Base-by-base conservation (phyloP, 2,113 vertebrate genomes). In the Coreoperca whiteheadi region DNA sequence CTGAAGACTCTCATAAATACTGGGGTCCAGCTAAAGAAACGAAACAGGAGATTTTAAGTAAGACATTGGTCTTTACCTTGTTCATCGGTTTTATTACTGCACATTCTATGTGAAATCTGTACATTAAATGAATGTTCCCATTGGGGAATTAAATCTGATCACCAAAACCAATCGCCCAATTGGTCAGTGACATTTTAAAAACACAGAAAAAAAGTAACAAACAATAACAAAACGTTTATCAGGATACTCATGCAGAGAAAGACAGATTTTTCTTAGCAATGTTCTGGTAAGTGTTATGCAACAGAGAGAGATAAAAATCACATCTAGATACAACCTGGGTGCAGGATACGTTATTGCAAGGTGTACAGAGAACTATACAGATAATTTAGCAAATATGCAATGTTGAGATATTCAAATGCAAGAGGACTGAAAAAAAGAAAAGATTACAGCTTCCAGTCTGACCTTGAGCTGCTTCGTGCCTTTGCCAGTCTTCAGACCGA, bases 381-480 rank as follows among this genome's bases (percentile, higher is more conserved):
- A 50, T 60, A 48, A 32, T 46, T 7, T 2, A 11, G 28, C 15
- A n/a, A n/a, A n/a, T n/a, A n/a, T n/a, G n/a, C n/a, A n/a, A n/a
- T n/a, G n/a, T n/a, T n/a, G n/a, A n/a, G n/a, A n/a, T n/a, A n/a
- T n/a, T n/a, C n/a, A n/a, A n/a, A n/a, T n/a, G n/a, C n/a, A n/a
- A n/a, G n/a, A n/a, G n/a, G n/a, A n/a, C n/a, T n/a, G n/a, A n/a
- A n/a, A n/a, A n/a, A n/a, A n/a, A 53, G 1, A 28, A 65, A 54
- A 59, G 8, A 54, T 9, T 28, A 39, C 8, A 59, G 66, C 20
- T 46, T 14, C 7, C 25, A 60, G 18, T 51, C 85, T 91, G 84
- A 99, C 98, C 96, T 99, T 99, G 82, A 99, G 91, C 87, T 99
- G 98, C 85, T 99, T 99, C 23, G 98, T 99, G 82, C 98, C 98